These are phyloP conservation scores for Athripsodes cinereus DNA, from an alignment of 2,888 invertebrate species.

Conservation along the genomic window DNA sequence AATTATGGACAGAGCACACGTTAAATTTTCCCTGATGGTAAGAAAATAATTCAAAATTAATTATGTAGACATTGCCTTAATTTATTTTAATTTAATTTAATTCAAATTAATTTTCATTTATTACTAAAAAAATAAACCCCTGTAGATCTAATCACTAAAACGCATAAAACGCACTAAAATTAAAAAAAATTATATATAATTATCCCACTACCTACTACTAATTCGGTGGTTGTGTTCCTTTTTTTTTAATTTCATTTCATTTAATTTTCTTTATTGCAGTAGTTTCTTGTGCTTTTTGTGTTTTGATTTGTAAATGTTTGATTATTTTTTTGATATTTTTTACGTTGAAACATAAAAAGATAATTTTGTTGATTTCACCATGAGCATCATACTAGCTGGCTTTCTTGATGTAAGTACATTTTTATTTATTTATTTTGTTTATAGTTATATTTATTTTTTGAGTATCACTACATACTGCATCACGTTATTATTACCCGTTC, in stretches of 20 bases:
- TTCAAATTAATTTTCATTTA: too few species aligned
- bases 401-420: slow-evolving; percentile 23
- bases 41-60: slow-evolving; percentile 5
- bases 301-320: neutral
- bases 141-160: too few species aligned
- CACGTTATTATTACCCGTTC: too few species aligned
- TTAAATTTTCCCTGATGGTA: slow-evolving; percentile 20
- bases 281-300: neutral
- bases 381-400: slow-evolving; percentile 24
- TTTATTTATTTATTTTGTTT: neutral
- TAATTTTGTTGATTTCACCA: slow-evolving; percentile 1
- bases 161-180: too few species aligned
- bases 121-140: neutral
- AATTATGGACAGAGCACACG: slow-evolving; percentile 16
- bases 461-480: too few species aligned
- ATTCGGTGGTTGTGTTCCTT: neutral
- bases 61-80: neutral
- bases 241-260: neutral
- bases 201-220: neutral
- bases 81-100: too few species aligned
- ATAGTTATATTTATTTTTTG: neutral
- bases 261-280: neutral
- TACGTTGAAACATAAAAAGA: neutral
- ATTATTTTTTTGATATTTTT: neutral
- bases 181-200: too few species aligned